Evolutionary conservation across 2,888 invertebrate genomes (phyloP), one percentile per base, ranked within the genome.

Genomic region (Xestia xanthographa): DNA sequence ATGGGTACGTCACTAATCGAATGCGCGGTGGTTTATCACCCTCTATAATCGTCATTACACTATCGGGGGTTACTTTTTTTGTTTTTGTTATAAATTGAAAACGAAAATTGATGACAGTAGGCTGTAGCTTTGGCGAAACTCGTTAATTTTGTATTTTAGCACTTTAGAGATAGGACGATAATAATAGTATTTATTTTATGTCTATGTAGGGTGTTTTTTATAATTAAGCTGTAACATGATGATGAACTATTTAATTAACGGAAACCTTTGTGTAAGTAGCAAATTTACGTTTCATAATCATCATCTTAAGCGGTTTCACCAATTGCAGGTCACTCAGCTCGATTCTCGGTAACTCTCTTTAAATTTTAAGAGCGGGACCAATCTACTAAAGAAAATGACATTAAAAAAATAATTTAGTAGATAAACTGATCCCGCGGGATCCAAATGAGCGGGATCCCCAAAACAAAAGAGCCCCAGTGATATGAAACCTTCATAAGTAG

Each of bases 1-100:
- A 78, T 85, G 86, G 93, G 92, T 91, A 95, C 95, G 95, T 95
- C 96, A 95, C 96, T 96, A 95, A 93, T 95, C 94, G 94, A 92
- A 92, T 91, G 90, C 91, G 90, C 87, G 90, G 90, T 87, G 91
- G 90, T 91, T 93, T 96, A 96, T 96, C 96, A 92, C 91, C 91
- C 93, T 92, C 93, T 93, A 93, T 93, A 92, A 95, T 95, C 95
- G 93, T 94, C 93, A 95, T 94, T 94, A 92, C 88, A 87, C 85
- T 87, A 87, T 85, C 82, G 80, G 48, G 86, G 86, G 87, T 82
- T 82, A 12, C 17, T 75, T 86, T 87, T 90, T 89, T 90, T 87
- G 80, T 88, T 91, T 90, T 86, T 81, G 73, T 86, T 88, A 74
- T 90, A 88, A 89, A 87, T 88, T 88, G 84, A 88, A 88, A 88